Conservation (phyloP, 2,888 invertebrate genomes). For the Ommatoiulus sabulosus region DNA sequence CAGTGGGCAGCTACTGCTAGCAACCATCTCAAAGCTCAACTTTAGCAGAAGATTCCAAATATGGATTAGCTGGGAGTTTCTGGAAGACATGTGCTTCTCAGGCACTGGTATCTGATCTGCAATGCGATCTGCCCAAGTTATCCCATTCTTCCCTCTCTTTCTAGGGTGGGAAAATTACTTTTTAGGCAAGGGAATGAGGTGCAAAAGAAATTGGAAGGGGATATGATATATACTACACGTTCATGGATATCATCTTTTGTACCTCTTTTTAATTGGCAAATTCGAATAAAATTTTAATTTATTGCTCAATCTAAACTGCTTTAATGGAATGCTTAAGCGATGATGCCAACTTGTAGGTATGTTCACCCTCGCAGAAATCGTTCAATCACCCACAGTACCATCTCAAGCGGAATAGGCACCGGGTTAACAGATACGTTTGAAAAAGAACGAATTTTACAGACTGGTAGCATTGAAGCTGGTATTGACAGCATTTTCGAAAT, state of each 20-base stretch:
- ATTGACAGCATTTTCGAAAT: too few relatives aligned
- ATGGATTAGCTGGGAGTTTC: background rate
- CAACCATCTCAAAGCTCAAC: background rate
- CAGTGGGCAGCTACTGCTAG: background rate
- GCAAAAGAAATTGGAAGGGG: background rate
- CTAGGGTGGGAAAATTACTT: slow-evolving; percentile 4
- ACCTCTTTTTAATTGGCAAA: background rate
- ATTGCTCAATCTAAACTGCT: background rate
- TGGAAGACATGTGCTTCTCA: background rate
- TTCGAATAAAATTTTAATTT: background rate
- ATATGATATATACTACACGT: background rate
- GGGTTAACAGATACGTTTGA: too few relatives aligned
- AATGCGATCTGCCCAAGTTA: background rate
- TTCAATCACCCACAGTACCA: background rate
- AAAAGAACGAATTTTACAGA: too few relatives aligned
- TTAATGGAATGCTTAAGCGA: background rate
- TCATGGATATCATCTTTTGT: background rate
- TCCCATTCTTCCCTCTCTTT: background rate
- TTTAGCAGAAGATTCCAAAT: slow-evolving; percentile 8
- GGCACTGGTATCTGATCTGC: background rate
- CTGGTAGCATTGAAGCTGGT: too few relatives aligned
- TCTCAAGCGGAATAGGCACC: too few relatives aligned
- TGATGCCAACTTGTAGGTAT: background rate
- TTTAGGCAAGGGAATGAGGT: background rate
- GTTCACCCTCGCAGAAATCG: background rate